Percentiles rank a stretch among this genome's conserved stretches.
These are phyloP conservation scores for Sciurus niger DNA, from an alignment of 2,113 vertebrate genomes.

Conservation along the genomic window DNA sequence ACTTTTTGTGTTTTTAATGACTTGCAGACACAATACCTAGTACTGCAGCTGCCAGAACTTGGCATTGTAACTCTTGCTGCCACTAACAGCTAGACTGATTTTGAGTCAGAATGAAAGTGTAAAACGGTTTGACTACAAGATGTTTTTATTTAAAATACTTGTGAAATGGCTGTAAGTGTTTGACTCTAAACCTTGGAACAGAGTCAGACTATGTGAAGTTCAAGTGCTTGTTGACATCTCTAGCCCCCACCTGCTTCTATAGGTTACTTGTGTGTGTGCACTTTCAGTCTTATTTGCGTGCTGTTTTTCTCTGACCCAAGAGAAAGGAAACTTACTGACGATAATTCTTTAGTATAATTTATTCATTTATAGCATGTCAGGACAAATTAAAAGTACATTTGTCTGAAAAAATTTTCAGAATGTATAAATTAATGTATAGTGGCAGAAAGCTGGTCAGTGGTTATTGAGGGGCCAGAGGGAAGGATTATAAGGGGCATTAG, in stretches of 20 bases:
- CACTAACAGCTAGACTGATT: slow-evolving; percentile 84
- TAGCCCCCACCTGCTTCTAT: slow-evolving; percentile 55
- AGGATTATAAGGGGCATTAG: background rate
- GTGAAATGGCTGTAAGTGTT: slow-evolving; percentile 87
- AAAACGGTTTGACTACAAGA: too few relatives aligned
- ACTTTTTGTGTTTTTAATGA: slow-evolving; percentile 85
- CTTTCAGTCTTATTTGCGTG: slow-evolving; percentile 49
- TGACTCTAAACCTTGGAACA: slow-evolving; percentile 83
- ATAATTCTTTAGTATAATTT: slow-evolving; percentile 94
- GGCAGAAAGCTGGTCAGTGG: background rate
- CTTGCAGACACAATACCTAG: slow-evolving; percentile 86
- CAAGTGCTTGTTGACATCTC: slow-evolving; percentile 80
- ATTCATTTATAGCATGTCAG: slow-evolving; percentile 95
- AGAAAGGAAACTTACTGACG: slow-evolving; percentile 88
- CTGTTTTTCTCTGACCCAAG: slow-evolving; percentile 87
- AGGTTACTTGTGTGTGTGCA: slow-evolving; percentile 11
- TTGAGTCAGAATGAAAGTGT: slow-evolving; percentile 40
- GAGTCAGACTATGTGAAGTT: slow-evolving; percentile 80
- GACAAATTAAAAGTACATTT: slow-evolving; percentile 91
- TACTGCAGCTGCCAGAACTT: slow-evolving; percentile 87
- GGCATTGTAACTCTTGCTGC: slow-evolving; percentile 81
- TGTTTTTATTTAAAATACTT: too few relatives aligned
- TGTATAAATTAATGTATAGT: background rate
- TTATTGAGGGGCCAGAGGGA: background rate
- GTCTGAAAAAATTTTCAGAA: slow-evolving; percentile 89